These are phyloP conservation scores for Cerceris rybyensis DNA, from an alignment of 2,888 invertebrate species.

Conservation along the genomic window DNA sequence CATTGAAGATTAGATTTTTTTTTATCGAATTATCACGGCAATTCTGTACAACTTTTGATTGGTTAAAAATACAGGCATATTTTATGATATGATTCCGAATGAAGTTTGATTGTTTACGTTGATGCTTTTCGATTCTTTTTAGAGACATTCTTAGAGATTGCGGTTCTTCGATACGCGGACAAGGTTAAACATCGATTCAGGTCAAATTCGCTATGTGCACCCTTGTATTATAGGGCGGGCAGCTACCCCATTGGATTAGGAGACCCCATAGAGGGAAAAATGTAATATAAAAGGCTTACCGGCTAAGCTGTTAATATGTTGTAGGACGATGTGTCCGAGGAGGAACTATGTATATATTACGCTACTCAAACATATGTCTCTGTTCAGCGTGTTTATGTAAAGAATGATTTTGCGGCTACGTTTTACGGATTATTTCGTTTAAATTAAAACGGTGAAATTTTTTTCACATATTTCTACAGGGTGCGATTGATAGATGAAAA, in stretches of 20 bases:
- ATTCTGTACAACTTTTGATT: no score
- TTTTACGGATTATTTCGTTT: constrained; percentile 44
- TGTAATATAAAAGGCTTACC: constrained; percentile 82
- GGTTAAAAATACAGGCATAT: neutral
- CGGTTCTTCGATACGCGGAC: constrained; percentile 44
- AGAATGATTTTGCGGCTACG: constrained; percentile 52
- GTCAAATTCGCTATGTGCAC: constrained; percentile 57
- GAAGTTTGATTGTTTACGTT: no score
- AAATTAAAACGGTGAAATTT: neutral
- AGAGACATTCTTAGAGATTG: constrained; percentile 22
- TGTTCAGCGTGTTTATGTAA: constrained; percentile 67
- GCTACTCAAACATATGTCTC: constrained; percentile 78
- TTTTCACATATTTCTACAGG: no score
- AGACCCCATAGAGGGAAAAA: constrained; percentile 82
- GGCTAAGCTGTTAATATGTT: constrained; percentile 82
- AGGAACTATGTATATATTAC: constrained; percentile 79
- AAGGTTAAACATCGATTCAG: constrained; percentile 60
- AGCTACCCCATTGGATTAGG: constrained; percentile 79
- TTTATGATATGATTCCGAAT: neutral
- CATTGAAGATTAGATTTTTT: no score
- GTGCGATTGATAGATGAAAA: no score
- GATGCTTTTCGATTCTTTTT: neutral
- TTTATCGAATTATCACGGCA: no score
- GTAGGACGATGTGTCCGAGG: constrained; percentile 75
- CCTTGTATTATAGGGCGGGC: constrained; percentile 60